phyloP scores from a whole-genome alignment of 2,113 vertebrate species.

The Electrona antarctica region DNA sequence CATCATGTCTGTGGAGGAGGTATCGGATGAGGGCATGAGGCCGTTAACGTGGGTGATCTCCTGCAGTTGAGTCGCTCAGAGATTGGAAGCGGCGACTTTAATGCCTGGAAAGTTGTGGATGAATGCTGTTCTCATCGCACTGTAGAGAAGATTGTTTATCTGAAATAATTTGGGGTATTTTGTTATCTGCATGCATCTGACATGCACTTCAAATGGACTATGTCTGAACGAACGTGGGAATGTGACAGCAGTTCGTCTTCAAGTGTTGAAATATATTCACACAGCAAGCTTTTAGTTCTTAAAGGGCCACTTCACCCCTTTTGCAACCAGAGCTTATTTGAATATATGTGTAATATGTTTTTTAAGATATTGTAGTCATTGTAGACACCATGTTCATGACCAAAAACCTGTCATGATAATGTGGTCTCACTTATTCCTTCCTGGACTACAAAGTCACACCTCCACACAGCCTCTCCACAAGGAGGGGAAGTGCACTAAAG shows the following conservation, averaged over 20 bases:
- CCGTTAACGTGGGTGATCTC: slow-evolving; percentile 4
- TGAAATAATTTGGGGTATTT: neutral
- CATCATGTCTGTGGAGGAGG: neutral
- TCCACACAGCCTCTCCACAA: no score
- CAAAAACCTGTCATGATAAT: no score
- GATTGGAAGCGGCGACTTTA: slow-evolving; percentile 17
- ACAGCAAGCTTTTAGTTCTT: no score
- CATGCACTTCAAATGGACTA: neutral
- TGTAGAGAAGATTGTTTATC: slow-evolving; percentile 1
- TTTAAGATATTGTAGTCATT: no score
- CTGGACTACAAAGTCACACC: no score
- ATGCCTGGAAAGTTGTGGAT: slow-evolving; percentile 8
- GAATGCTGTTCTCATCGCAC: neutral
- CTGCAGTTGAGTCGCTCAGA: neutral
- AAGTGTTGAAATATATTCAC: no score
- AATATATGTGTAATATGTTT: no score
- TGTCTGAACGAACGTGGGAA: neutral
- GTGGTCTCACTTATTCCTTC: no score
- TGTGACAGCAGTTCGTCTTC: neutral
- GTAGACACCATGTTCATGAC: no score
- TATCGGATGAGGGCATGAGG: neutral
- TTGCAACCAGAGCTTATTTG: no score
- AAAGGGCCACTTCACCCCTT: no score
- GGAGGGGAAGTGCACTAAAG: no score
- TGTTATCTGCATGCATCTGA: neutral